phyloP scores from a whole-genome alignment of 2,888 invertebrate species.

The Baronia brevicornis region DNA sequence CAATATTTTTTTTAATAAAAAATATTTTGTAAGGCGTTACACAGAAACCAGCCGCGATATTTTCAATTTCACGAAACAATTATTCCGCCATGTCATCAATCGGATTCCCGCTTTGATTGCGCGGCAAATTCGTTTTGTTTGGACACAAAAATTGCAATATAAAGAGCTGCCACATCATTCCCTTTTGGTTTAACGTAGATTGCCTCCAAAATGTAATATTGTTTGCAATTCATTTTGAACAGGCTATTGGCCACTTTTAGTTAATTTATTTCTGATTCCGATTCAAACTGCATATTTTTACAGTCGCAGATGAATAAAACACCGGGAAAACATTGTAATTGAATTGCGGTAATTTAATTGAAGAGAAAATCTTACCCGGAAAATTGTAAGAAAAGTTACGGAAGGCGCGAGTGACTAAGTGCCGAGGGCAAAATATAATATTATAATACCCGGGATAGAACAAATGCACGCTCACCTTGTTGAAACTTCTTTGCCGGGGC shows the following conservation, averaged over 20 bases:
- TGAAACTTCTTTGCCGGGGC: constrained; percentile 40
- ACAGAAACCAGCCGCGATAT: constrained; percentile 53
- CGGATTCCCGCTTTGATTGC: constrained; percentile 75
- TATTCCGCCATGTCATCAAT: constrained; percentile 75
- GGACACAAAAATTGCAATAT: constrained; percentile 75
- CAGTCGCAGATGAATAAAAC: constrained; percentile 35
- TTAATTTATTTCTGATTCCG: constrained; percentile 51
- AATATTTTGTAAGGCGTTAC: constrained; percentile 46
- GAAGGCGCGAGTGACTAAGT: constrained; percentile 45
- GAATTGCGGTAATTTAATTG: constrained; percentile 58
- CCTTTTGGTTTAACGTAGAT: constrained; percentile 74
- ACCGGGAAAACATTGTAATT: constrained; percentile 46
- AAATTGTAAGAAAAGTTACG: constrained; percentile 56
- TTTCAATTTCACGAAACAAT: constrained; percentile 75
- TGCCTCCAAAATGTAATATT: constrained; percentile 73
- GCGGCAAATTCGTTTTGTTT: constrained; percentile 76
- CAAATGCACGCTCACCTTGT: constrained; percentile 44
- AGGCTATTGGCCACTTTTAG: constrained; percentile 66
- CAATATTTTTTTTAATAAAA: constrained; percentile 14
- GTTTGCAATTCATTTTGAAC: constrained; percentile 72
- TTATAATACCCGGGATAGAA: constrained; percentile 38
- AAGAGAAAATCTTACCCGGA: constrained; percentile 51
- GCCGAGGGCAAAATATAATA: constrained; percentile 55
- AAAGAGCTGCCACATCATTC: constrained; percentile 76
- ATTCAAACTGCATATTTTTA: constrained; percentile 55